Evolutionary conservation across 1,140 invertebrate species (phyloP).

Genomic region (Macrocentrus cingulum): DNA sequence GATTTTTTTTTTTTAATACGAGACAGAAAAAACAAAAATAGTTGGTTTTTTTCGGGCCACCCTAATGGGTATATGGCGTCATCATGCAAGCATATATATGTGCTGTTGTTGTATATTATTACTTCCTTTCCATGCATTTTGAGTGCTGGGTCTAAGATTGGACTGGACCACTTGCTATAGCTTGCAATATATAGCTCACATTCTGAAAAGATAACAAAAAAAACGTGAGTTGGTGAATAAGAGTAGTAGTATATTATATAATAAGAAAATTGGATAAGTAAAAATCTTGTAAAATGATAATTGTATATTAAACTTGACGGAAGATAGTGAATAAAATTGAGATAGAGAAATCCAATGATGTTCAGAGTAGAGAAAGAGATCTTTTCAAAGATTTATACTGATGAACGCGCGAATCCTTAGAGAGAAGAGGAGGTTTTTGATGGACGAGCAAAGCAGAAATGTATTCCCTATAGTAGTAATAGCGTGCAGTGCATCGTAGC

Average conservation of each 20-base stretch:
- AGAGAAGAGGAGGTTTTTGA: background rate
- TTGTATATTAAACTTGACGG: too few relatives aligned
- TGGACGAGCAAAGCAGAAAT: too few relatives aligned
- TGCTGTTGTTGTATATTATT: conserved; percentile 12
- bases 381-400: too few relatives aligned
- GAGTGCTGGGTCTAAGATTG: conserved; percentile 27
- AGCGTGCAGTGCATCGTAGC: conserved; percentile 21
- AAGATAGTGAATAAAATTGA: too few relatives aligned
- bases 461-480: background rate
- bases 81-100: conserved; percentile 29
- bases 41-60: too few relatives aligned
- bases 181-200: conserved; percentile 5
- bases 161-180: conserved; percentile 11
- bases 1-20: too few relatives aligned
- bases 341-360: too few relatives aligned
- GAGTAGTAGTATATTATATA: background rate
- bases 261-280: background rate
- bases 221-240: background rate
- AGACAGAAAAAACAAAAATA: conserved; percentile 21
- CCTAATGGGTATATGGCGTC: conserved; percentile 27
- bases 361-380: too few relatives aligned
- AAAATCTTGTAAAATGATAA: too few relatives aligned
- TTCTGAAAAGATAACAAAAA: background rate
- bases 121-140: conserved; percentile 28
- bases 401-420: too few relatives aligned